A percentile compares a stretch with the other conserved stretches of the same genome.
These are phyloP conservation scores for Ceratina calcarata DNA, from an alignment of 1,140 invertebrate species.

Conservation along the genomic window DNA sequence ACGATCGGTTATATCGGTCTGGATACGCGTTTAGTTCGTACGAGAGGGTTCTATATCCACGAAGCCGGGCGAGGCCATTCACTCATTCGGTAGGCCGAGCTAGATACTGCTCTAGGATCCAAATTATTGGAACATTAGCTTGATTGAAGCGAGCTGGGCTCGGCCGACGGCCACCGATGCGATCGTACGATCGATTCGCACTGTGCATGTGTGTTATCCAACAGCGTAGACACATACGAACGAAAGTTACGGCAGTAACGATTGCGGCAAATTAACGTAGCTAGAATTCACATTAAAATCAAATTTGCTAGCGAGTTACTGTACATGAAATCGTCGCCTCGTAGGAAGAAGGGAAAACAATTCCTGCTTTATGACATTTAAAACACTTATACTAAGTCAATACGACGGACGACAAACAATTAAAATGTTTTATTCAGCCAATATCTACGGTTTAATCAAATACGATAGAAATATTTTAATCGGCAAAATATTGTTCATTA, in stretches of 20 bases:
- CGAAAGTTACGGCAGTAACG: conserved; percentile 2
- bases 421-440: too few species aligned
- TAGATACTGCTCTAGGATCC: conserved; percentile 61
- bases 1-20: background rate
- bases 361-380: too few species aligned
- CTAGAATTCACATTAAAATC: conserved; percentile 2
- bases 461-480: too few species aligned
- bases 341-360: background rate
- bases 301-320: background rate
- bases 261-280: conserved; percentile 4
- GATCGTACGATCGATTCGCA: conserved; percentile 45
- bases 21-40: conserved; percentile 24
- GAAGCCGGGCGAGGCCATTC: conserved; percentile 63
- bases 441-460: too few species aligned
- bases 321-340: background rate
- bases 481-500: too few species aligned
- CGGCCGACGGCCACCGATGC: conserved; percentile 52
- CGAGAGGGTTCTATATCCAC: conserved; percentile 27
- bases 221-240: too few species aligned
- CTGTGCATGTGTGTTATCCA: conserved; percentile 14
- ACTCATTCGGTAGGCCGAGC: conserved; percentile 64
- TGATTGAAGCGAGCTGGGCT: conserved; percentile 77
- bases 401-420: too few species aligned
- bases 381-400: too few species aligned
- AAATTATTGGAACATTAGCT: conserved; percentile 79